These are phyloP conservation scores for Wiebesia pumilae DNA, from an alignment of 1,140 invertebrate species.

Conservation along the genomic window DNA sequence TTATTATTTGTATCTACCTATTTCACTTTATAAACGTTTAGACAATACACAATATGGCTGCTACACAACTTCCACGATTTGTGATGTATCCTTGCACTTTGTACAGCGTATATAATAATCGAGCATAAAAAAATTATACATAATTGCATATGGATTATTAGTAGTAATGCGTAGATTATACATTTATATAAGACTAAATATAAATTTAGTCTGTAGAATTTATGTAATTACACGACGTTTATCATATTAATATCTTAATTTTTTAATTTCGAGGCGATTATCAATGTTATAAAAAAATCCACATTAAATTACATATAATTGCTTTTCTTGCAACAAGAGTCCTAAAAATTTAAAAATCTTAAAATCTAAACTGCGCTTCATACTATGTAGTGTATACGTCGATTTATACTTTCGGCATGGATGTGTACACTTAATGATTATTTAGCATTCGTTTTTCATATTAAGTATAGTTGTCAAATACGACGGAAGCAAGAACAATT, in stretches of 20 bases:
- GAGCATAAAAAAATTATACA: slow-evolving; percentile 44
- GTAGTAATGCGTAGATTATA: slow-evolving; percentile 39
- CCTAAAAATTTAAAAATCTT: slow-evolving; percentile 39
- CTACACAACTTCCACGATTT: slow-evolving; percentile 59
- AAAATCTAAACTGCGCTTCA: slow-evolving; percentile 35
- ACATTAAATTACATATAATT: slow-evolving; percentile 44
- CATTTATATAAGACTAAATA: slow-evolving; percentile 43
- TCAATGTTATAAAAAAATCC: slow-evolving; percentile 26
- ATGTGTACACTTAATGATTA: slow-evolving; percentile 50
- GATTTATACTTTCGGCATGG: slow-evolving; percentile 21
- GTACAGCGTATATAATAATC: slow-evolving; percentile 43
- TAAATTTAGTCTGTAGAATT: slow-evolving; percentile 15
- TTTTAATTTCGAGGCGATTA: background rate
- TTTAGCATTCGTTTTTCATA: slow-evolving; percentile 53
- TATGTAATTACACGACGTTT: background rate
- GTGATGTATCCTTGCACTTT: slow-evolving; percentile 58
- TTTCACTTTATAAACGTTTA: slow-evolving; percentile 46
- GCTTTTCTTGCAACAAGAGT: slow-evolving; percentile 45
- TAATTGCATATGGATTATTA: slow-evolving; percentile 40
- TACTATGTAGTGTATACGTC: slow-evolving; percentile 34
- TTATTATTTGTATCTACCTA: slow-evolving; percentile 26
- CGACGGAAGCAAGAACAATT: slow-evolving; percentile 38
- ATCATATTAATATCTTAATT: background rate
- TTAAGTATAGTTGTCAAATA: slow-evolving; percentile 45
- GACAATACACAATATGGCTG: slow-evolving; percentile 60